Conservation (phyloP, 1,140 invertebrate genomes). For the Trissolcus basalis region DNA sequence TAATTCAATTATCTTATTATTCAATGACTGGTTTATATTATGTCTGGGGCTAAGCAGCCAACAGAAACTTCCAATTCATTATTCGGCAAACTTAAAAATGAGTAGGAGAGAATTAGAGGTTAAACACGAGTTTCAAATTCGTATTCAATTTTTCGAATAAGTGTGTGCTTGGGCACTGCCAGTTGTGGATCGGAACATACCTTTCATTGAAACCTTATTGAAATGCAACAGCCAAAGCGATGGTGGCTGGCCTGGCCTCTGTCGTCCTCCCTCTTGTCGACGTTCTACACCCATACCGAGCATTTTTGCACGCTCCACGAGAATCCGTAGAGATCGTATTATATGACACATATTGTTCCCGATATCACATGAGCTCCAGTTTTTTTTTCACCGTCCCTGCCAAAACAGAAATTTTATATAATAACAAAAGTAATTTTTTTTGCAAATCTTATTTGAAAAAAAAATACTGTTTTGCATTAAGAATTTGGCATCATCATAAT, state of each 20-base stretch:
- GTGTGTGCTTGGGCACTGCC: conserved; percentile 50
- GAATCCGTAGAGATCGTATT: conserved; percentile 45
- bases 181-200: conserved; percentile 60
- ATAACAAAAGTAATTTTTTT: too few relatives aligned
- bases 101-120: conserved; percentile 36
- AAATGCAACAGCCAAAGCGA: conserved; percentile 62
- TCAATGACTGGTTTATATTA: background rate
- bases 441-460: too few relatives aligned
- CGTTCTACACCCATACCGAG: conserved; percentile 59
- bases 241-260: conserved; percentile 58
- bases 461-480: too few relatives aligned
- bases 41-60: background rate
- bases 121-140: conserved; percentile 50
- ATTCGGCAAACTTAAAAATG: conserved; percentile 29
- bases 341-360: conserved; percentile 43
- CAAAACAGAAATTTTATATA: conserved; percentile 22
- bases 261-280: conserved; percentile 44
- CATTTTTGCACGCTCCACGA: conserved; percentile 65
- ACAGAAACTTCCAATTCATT: conserved; percentile 28
- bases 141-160: conserved; percentile 67
- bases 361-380: conserved; percentile 24
- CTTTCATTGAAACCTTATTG: conserved; percentile 71
- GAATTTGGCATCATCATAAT: too few relatives aligned
- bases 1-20: too few relatives aligned
- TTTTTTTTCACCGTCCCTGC: conserved; percentile 16